Base-by-base conservation (phyloP, 1,140 invertebrate genomes). In the Ditylenchus dipsaci region DNA sequence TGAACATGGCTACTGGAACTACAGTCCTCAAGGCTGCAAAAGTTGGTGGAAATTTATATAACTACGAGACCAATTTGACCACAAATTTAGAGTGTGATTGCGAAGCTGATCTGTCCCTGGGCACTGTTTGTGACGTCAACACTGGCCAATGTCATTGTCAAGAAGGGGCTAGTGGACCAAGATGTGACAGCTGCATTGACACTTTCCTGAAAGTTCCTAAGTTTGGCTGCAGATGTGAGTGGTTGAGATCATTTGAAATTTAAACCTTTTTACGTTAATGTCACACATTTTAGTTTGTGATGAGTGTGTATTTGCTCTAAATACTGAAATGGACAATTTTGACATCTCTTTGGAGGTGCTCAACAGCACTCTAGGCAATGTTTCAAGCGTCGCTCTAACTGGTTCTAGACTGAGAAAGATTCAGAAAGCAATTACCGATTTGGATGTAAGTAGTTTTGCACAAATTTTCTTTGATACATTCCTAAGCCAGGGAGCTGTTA, bases 1-100 rank as follows among this genome's bases (percentile, higher is more conserved):
- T 84, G 91, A 92, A 0, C 87, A 90, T 30, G 94, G 94, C 26
- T 95, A 89, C 81, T 98, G 93, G 93, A 91, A 96, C 80, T 96
- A 93, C 81, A 88, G 88, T 1, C 83, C 86, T 0, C 86, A 89
- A 0, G 95, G 95, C 63, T 98, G 95, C 82, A 87, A 88, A 71
- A 89, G 91, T 92, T 86, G 88, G 88, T 88, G 68, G 15, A 42
- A n/a, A 38, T 30, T 9, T n/a, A 11, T 65, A 42, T 65, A 15
- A 15, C 19, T 19, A 13, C 21, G 19, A n/a, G 23, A 27, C 23
- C 30, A 53, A 43, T 65, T 76, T 21, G 5, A 33, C n/a, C 33
- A 33, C 43, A n/a, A 29, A 21, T 72, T 67, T 47, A 77, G 74
- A 82, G 58, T 82, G 80, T 57, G 80, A 82, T 47, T 82, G 80